Evolutionary conservation across 2,888 invertebrate genomes (phyloP).

Genomic region (Bimastos eiseni): DNA sequence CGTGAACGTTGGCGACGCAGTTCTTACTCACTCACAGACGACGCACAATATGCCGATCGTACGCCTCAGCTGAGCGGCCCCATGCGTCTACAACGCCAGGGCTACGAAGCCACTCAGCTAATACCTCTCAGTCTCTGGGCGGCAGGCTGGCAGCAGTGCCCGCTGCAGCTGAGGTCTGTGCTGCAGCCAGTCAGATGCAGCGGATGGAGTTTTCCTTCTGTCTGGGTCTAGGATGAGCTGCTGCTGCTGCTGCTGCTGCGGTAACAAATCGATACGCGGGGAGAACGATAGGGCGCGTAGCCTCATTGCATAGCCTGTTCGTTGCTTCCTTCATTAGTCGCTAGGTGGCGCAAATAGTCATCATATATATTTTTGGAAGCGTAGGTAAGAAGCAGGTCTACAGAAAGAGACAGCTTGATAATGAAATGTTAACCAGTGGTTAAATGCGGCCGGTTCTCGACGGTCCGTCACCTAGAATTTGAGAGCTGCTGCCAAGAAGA

Average conservation of each 20-base stretch:
- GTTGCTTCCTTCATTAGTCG: background rate
- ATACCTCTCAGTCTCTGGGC: no score
- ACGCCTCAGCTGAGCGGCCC: background rate
- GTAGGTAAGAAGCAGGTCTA: background rate
- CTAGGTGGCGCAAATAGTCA: background rate
- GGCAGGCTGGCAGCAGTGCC: background rate
- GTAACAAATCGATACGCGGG: background rate
- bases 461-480: no score
- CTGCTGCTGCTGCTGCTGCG: background rate
- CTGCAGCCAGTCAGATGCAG: background rate
- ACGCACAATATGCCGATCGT: background rate
- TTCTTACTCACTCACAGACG: constrained; percentile 2
- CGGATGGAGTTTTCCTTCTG: background rate
- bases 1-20: constrained; percentile 13
- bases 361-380: background rate
- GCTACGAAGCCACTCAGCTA: background rate
- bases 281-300: background rate
- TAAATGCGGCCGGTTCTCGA: no score
- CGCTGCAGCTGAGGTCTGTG: background rate
- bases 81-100: background rate
- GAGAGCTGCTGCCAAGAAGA: no score
- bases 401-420: no score
- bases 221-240: background rate
- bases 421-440: no score
- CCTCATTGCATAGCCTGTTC: background rate